These are phyloP conservation scores for Riparia riparia DNA, from an alignment of 2,113 vertebrate genomes.

Conservation along the genomic window DNA sequence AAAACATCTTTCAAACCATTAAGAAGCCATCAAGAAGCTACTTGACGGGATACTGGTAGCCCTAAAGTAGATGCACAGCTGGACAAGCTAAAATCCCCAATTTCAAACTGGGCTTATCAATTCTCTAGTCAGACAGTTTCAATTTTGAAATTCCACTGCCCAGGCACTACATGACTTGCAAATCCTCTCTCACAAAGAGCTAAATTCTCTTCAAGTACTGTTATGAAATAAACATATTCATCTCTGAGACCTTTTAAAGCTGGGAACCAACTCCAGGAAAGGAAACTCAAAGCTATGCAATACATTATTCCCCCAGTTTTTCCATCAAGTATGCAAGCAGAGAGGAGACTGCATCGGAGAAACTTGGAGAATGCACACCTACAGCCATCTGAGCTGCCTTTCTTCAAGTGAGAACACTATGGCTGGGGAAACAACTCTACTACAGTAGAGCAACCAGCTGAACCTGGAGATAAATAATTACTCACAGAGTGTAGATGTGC, in stretches of 20 bases:
- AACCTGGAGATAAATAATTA: not conserved
- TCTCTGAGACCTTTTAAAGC: not conserved
- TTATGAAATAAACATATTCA: not conserved
- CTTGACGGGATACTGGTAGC: not conserved
- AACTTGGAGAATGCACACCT: not conserved
- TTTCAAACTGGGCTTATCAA: slow-evolving; percentile 42
- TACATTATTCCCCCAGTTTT: not conserved
- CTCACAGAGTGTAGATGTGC: fast-evolving
- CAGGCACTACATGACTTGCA: not conserved
- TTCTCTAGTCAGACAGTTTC: slow-evolving; percentile 5
- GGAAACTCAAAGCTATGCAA: not conserved
- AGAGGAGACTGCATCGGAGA: not conserved
- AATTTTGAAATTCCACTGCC: slow-evolving; percentile 5
- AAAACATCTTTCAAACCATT: not conserved
- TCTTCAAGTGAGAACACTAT: fast-evolving
- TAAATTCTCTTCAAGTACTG: not conserved
- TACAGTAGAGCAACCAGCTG: not conserved
- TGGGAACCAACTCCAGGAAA: not conserved
- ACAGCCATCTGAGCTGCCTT: not conserved
- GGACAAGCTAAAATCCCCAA: slow-evolving; percentile 17
- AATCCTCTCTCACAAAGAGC: not conserved
- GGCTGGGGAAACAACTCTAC: not conserved
- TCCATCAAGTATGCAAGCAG: not conserved
- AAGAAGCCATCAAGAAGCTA: not conserved
- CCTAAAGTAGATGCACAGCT: slow-evolving; percentile 21